Evolutionary conservation across 2,113 vertebrate genomes (phyloP), one percentile per base, ranked within the genome.

Genomic region (Brachyistius frenatus): DNA sequence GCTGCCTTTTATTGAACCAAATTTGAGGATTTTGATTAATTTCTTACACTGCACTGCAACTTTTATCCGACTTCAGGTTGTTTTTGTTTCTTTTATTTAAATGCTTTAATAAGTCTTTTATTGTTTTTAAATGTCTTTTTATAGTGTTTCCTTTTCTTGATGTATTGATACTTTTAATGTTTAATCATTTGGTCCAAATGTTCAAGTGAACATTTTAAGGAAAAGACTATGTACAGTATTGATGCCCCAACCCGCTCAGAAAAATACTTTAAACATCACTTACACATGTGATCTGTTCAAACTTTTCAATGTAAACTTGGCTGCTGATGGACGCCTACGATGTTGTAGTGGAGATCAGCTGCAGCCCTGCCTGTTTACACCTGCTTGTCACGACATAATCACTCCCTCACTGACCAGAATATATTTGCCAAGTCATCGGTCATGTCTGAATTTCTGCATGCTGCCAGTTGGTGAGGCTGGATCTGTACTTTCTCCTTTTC

Each of bases 351-450:
- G 44, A 54, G 61, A 66, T 55, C 80, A 79, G 74, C 85, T 79
- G 67, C 66, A 67, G 67, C 35, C 52, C 15, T 66, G 15, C 75
- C 35, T 57, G 56, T 76, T 87, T 36, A 50, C 83, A 81, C 67
- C 55, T 84, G 77, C 35, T 35, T 33, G 63, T 39, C 57, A 50
- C 76, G 39, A 85, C 66, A 69, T 81, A 76, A 70, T 39, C 37
- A 30, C 46, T 2, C 36, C 70, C n/a, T 70, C 30, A 78, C 81
- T 55, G 37, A 60, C 37, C 58, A 23, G 56, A 78, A 58, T 62
- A 63, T 60, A 65, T 10, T 36, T 73, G 53, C 69, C 47, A 39
- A 78, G 49, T 66, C 44, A 33, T 62, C 49, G 52, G 66, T 60
- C 30, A 64, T 39, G 62, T 60, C 3, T 33, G 4, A 57, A 53